Evolutionary conservation across 1,140 invertebrate species (phyloP), one percentile per base, ranked within the genome.

Genomic region (Habropoda laboriosa): DNA sequence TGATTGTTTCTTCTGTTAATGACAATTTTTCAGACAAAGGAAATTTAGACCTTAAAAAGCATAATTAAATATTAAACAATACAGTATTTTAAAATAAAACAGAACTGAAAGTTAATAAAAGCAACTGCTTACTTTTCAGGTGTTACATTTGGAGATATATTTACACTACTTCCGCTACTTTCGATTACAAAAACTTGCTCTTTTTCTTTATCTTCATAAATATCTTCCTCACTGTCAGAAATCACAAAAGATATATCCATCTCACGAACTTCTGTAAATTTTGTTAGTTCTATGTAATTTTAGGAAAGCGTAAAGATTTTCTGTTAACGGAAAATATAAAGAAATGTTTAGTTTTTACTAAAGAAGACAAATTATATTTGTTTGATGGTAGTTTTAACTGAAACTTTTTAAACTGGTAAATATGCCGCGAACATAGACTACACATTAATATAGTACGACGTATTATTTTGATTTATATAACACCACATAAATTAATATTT

Each of bases 151-250:
- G 2, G 12, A 21, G 80, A 57, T 12, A 24, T 7, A 27, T 63
- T 27, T 13, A 0, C 0, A 3, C 70, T 66, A 6, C 24, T 32
- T 3, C 64, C 70, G 21, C 32, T 42, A 27, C 83, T 85, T 2
- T 83, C 83, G 10, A 80, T 68, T 1, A 85, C 13, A 21, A 45
- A 27, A 16, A n/a, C 16, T 6, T 51, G 18, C 0, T 35, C 27
- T 18, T 45, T 51, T 0, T 3, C 40, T 0, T 18, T 13, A 70
- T 12, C 13, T 2, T 42, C 21, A 7, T 16, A 30, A n/a, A 24
- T 0, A 2, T 83, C 72, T 0, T 85, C 80, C 0, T 79, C 78
- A 1, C 66, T 83, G 4, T 85, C 83, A 2, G 77, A 83, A n/a
- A 85, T 83, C 10, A 83, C 10, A 8, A 76, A 13, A 2, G 77